Percentiles rank a stretch among this genome's conserved stretches.
These are phyloP conservation scores for Drosophila recens DNA, from an alignment of 2,888 invertebrate genomes.

Conservation along the genomic window DNA sequence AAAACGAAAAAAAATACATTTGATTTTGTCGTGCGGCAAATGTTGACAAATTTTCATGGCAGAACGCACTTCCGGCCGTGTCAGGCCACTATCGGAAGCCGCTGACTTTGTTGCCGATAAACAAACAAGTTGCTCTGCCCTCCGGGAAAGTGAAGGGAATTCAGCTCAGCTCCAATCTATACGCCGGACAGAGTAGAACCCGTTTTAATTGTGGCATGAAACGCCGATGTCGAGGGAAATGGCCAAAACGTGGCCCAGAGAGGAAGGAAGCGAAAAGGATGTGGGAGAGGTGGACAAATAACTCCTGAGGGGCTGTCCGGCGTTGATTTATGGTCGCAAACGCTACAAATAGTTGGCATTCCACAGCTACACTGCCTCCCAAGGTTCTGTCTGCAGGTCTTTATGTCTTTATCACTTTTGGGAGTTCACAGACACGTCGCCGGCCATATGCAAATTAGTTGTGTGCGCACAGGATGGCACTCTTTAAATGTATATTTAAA, in stretches of 20 bases:
- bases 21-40: constrained; percentile 39
- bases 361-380: constrained; percentile 19
- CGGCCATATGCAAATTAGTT: constrained; percentile 55
- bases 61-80: constrained; percentile 48
- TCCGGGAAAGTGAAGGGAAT: background rate
- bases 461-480: background rate
- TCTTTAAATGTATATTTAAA: constrained; percentile 55
- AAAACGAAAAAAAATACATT: constrained; percentile 11
- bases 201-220: constrained; percentile 58
- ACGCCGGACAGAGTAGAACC: constrained; percentile 12
- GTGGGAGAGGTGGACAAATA: constrained; percentile 1
- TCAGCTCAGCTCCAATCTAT: constrained; percentile 19
- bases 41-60: constrained; percentile 58
- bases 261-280: background rate
- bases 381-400: constrained; percentile 45
- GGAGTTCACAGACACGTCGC: constrained; percentile 49
- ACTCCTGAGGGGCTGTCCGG: constrained; percentile 36
- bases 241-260: constrained; percentile 8
- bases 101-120: constrained; percentile 53
- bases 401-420: constrained; percentile 64
- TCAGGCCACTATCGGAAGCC: constrained; percentile 18
- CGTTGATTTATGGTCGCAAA: constrained; percentile 53
- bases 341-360: constrained; percentile 56
- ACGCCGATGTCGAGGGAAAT: constrained; percentile 22
- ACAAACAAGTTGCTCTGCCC: constrained; percentile 45